phyloP scores from a whole-genome alignment of 2,888 invertebrate genomes.

The Campaea margaritaria region DNA sequence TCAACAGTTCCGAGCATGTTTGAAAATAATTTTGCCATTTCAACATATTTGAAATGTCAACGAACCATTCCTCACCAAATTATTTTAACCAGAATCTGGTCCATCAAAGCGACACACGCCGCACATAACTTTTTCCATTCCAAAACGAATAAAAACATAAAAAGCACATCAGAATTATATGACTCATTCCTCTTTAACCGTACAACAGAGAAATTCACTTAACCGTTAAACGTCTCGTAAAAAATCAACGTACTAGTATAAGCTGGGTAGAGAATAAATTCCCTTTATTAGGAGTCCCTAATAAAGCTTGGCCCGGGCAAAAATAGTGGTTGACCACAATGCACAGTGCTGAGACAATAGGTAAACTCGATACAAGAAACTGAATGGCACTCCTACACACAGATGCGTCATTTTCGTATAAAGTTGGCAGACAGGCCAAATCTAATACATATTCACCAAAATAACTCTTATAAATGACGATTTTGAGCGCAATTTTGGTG shows the following conservation, averaged over 20 bases:
- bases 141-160: slow-evolving; percentile 28
- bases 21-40: no score
- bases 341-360: not conserved
- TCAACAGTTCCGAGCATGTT: no score
- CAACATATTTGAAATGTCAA: no score
- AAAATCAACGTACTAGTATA: slow-evolving; percentile 38
- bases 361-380: not conserved
- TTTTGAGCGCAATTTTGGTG: no score
- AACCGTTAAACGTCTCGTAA: slow-evolving; percentile 37
- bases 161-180: slow-evolving; percentile 23
- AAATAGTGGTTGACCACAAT: slow-evolving; percentile 70
- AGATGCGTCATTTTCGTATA: not conserved
- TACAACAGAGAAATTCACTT: slow-evolving; percentile 34
- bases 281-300: slow-evolving; percentile 67
- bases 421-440: no score
- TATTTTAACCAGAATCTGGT: not conserved
- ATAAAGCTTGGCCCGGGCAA: slow-evolving; percentile 66
- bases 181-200: slow-evolving; percentile 21
- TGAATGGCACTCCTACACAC: not conserved
- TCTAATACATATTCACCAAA: no score
- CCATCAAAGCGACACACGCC: slow-evolving; percentile 17
- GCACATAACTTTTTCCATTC: slow-evolving; percentile 28
- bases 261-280: slow-evolving; percentile 58
- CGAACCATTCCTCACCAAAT: not conserved
- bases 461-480: no score